Percentiles rank a stretch among this genome's conserved stretches.
These are phyloP conservation scores for Leptatherina wallacei DNA, from an alignment of 2,797 vertebrate genomes.

Conservation along the genomic window DNA sequence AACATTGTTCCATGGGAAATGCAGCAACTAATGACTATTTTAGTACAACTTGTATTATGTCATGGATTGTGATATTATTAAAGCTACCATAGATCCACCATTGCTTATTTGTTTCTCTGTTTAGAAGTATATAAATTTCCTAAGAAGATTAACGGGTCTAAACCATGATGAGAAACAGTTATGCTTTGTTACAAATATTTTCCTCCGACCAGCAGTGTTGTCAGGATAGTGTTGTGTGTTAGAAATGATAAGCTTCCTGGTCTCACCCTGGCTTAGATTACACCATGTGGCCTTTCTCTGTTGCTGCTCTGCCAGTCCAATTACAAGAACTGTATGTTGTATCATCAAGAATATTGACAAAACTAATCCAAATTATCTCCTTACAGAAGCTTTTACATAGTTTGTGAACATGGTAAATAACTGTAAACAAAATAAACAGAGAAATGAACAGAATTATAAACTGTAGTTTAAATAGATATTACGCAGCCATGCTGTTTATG, in stretches of 20 bases:
- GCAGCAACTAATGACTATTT: background rate
- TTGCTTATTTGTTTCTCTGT: background rate
- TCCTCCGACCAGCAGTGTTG: conserved; percentile 24
- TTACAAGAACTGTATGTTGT: conserved; percentile 13
- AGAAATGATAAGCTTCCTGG: conserved; percentile 55
- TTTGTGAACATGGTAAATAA: background rate
- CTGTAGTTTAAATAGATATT: conserved; percentile 1
- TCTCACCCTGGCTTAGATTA: conserved; percentile 53
- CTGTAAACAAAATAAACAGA: background rate
- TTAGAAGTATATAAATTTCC: background rate
- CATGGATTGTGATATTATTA: background rate
- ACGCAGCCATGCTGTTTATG: conserved; percentile 3
- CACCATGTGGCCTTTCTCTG: conserved; percentile 31
- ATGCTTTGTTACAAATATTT: background rate
- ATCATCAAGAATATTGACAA: conserved; percentile 1
- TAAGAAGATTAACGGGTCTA: background rate
- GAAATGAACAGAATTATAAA: background rate
- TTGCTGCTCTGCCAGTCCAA: conserved; percentile 15
- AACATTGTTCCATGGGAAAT: background rate
- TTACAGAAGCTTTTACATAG: background rate
- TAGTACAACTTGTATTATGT: background rate
- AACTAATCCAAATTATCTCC: conserved; percentile 26
- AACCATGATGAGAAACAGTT: background rate
- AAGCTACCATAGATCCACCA: background rate
- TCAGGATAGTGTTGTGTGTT: conserved; percentile 39